Conservation (phyloP, 2,797 vertebrate species). For the Heterohyrax brucei region DNA sequence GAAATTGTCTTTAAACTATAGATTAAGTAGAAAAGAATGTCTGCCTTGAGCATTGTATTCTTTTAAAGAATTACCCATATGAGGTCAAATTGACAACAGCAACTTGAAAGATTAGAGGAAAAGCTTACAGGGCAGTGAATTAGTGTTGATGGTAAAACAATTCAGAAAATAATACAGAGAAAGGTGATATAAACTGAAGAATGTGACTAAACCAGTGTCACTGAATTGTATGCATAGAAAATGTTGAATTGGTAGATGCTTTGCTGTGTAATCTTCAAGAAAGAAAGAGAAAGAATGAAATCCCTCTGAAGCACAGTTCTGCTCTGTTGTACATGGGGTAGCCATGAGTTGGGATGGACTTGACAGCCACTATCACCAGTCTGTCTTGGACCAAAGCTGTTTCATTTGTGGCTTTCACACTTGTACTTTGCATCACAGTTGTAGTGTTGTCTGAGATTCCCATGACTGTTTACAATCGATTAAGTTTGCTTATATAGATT, state of each 20-base stretch:
- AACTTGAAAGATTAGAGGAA: not conserved
- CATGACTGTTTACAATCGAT: not conserved
- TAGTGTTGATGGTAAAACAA: not conserved
- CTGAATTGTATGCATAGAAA: not conserved
- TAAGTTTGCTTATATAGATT: constrained; percentile 5
- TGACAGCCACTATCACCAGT: not conserved
- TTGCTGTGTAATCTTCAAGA: not conserved
- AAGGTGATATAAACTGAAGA: not conserved
- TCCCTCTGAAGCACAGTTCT: not conserved
- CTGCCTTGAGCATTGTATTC: not conserved
- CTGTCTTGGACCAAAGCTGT: not conserved
- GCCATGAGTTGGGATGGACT: not conserved
- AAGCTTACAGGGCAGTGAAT: not conserved
- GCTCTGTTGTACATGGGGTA: not conserved
- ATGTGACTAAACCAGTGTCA: not conserved
- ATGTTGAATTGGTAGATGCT: not conserved
- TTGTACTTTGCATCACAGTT: not conserved
- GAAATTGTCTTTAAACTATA: not conserved
- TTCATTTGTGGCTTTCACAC: not conserved
- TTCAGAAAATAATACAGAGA: not conserved
- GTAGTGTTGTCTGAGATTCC: not conserved
- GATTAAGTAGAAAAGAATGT: not conserved
- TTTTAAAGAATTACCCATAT: not conserved
- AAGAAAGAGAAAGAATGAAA: not conserved
- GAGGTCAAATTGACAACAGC: not conserved